Percentiles rank a stretch among this genome's conserved stretches.
phyloP scores from a whole-genome alignment of 2,113 vertebrate genomes.

The Ramphastos sulfuratus region DNA sequence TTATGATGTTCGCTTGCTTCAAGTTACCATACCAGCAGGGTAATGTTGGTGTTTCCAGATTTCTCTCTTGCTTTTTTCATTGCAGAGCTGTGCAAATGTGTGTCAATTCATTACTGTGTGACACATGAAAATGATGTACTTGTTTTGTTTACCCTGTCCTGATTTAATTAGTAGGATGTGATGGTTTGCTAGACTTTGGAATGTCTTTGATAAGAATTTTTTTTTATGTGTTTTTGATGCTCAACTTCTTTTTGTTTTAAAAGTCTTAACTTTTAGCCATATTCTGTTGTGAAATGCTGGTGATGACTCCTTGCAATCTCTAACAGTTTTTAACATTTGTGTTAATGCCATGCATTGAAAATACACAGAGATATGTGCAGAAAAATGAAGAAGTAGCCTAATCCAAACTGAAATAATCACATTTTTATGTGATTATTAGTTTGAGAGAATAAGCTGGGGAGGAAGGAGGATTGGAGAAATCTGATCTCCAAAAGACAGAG shows the following conservation, averaged over 20 bases:
- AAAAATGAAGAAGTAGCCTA: slow-evolving; percentile 5
- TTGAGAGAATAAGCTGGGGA: background rate
- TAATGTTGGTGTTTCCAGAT: slow-evolving; percentile 56
- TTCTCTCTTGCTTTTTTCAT: slow-evolving; percentile 71
- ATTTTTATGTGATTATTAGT: background rate
- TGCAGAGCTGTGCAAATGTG: slow-evolving; percentile 72
- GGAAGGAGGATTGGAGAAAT: background rate
- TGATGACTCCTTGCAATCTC: slow-evolving; percentile 15
- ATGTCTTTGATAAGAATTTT: background rate
- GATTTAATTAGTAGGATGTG: slow-evolving; percentile 41
- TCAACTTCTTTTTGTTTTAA: slow-evolving; percentile 20
- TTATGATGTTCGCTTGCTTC: slow-evolving; percentile 53
- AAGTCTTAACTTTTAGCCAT: slow-evolving; percentile 5
- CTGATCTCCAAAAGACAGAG: background rate
- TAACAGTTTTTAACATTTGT: background rate
- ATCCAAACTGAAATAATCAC: background rate
- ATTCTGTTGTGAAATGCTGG: slow-evolving; percentile 12
- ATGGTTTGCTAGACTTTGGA: slow-evolving; percentile 37
- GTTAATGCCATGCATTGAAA: background rate
- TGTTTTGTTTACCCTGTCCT: slow-evolving; percentile 77
- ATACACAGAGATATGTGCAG: background rate
- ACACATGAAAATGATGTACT: slow-evolving; percentile 70
- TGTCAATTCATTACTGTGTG: slow-evolving; percentile 73
- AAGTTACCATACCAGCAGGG: slow-evolving; percentile 27
- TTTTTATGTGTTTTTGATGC: slow-evolving; percentile 19